Base-by-base conservation (phyloP, 2,888 invertebrate species). In the Melikaiella ostensackeni region DNA sequence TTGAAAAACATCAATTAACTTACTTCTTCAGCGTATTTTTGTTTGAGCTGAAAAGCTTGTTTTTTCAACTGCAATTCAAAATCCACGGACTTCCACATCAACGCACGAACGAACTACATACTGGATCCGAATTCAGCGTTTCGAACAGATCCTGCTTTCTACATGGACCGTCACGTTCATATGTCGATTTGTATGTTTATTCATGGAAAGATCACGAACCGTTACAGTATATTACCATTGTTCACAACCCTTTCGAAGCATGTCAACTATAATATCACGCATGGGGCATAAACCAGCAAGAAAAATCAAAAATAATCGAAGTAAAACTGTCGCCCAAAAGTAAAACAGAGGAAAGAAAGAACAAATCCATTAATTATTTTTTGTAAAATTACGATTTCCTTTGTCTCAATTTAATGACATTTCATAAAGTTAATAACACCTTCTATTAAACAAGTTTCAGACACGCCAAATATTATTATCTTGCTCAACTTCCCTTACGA, bases 131-230 rank as follows among this genome's bases (percentile, higher is more conserved):
- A 50, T 55, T 46, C 50, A 70, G n/a, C 30, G 70, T 50, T 70
- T 70, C 46, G n/a, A 70, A 70, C 70, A 33, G 50, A 83, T 83
- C 78, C 79, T 80, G 77, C 77, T 21, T 81, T 81, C 81, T 59
- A 79, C 78, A 74, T 73, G 75, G 80, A 79, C 74, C 78, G 77
- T 82, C 82, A 85, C 80, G 84, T 83, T 79, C 80, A 63, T 75
- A 77, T 75, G 77, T 75, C 79, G 75, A 70, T 64, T 21, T 74
- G 78, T 75, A 75, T 83, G 85, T 85, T 84, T 85, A 79, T 79
- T 77, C 79, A 77, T 77, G 78, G 80, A 83, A 84, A 81, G 80
- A 85, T 85, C 76, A 70, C 46, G 50, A 46, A 70, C 70, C n/a
- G 33, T 30, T 55, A n/a, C 50, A 30, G 46, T n/a, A 70, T 42